Base-by-base conservation (phyloP, 2,113 vertebrate species). In the Carassius auratus region DNA sequence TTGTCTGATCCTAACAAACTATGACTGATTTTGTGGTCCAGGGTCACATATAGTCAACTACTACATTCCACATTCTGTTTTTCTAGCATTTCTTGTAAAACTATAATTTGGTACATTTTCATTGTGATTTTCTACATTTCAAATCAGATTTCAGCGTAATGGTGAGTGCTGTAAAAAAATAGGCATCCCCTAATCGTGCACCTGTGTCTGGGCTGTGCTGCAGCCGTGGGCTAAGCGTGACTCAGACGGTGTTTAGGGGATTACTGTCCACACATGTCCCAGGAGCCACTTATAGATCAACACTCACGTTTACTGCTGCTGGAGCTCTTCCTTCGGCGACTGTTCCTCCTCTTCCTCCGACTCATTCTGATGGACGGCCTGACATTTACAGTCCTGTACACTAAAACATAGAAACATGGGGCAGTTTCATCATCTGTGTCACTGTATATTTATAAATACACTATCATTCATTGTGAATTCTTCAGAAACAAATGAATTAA, bases 221-320 rank as follows among this genome's bases (percentile, higher is more conserved):
- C 17, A 80, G 79, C 68, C 62, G 36, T 77, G 86, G 61, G 55
- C 75, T 42, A 83, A 86, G 30, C 59, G 91, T 92, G 91, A 93
- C 88, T 91, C 71, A 87, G 82, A 79, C 91, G 89, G 90, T 66
- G 79, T 75, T 83, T 84, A 88, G 19, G n/a, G 38, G 92, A 94
- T 93, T 92, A 92, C 87, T 75, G 68, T 87, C 14, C 42, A 74
- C 52, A 21, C 23, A 13, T 69, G 68, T 9, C 15, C 12, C 38
- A 76, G 83, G 84, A 78, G 48, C 14, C 52, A 23, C 71, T 81
- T 86, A 48, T 45, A 17, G 88, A 68, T 42, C 61, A 79, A 50
- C 91, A 94, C 95, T 96, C 96, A 97, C 96, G 93, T 94, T 95
- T 93, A 90, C 90, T 95, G 91, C 93, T 92, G 93, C 93, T 94